Evolutionary conservation across 53 echinoderm and acorn worm species (phyloP), one percentile per base, ranked within the genome.

Genomic region (Luidia sarsii): DNA sequence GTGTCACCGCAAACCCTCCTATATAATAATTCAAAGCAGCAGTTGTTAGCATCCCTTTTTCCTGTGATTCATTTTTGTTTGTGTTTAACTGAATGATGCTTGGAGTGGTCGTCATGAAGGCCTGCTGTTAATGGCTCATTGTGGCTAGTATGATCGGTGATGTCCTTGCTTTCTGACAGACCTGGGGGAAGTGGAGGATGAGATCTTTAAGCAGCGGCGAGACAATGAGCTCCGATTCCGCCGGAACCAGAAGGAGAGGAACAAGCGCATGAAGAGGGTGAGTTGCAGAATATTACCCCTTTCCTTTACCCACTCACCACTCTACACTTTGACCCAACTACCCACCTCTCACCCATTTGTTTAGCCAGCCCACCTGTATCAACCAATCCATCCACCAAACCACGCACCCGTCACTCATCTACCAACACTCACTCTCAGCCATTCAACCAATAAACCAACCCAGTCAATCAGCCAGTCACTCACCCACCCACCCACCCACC

Each of bases 161-260:
- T 79, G 31, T 1, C 48, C 23, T 11, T 45, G 15, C 10, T 18
- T 30, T 50, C 28, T 55, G 25, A 3, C 66, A 71, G 96, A 95
- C 43, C 84, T 95, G 33, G 96, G 92, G 33, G 90, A 90, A 30
- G 87, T 80, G 34, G 96, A 95, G 71, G 96, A 95, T 79, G 96
- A 87, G 45, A 95, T 95, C 71, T 95, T 95, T 86, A 91, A 93
- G 61, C 93, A 95, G 83, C 81, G 96, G 62, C 43, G 96, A 61
- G 67, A 87, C 37, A 93, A 84, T 50, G 96, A 95, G 39, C 85
- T 95, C 0, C 48, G 80, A 15, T 95, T 95, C 80, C 69, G 92
- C 30, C 29, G 61, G 57, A 83, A 81, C 19, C 75, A 93, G 64
- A 92, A 86, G 34, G 85, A 90, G 30, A 89, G 80, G 67, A 95